A percentile compares a stretch with the other conserved stretches of the same genome.
Conservation (phyloP, 2,797 vertebrate species). For the Takifugu rubripes region DNA sequence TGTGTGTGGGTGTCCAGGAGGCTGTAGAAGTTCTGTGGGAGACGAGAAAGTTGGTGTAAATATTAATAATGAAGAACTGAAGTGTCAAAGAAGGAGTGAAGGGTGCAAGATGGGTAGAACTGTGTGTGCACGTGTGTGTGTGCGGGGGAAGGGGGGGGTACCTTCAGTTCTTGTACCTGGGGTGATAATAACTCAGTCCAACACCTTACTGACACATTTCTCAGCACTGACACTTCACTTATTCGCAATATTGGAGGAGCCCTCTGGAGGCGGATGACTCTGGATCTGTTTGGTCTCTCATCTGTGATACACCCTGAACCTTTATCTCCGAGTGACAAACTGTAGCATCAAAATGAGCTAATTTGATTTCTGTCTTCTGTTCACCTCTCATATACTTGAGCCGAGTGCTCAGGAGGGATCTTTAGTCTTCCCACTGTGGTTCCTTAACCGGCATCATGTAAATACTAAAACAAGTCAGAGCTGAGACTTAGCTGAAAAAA, state of each 20-base stretch:
- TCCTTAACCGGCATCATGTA: neutral
- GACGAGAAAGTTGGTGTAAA: slow-evolving; percentile 44
- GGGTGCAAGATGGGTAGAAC: slow-evolving; percentile 13
- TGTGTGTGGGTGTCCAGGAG: slow-evolving; percentile 1
- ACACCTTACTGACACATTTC: slow-evolving; percentile 38
- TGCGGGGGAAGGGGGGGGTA: neutral
- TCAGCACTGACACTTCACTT: slow-evolving; percentile 28
- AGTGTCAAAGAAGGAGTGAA: slow-evolving; percentile 39
- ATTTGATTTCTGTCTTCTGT: slow-evolving; percentile 17
- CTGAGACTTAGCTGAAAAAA: no score
- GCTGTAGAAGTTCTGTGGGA: slow-evolving; percentile 38
- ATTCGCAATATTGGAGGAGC: slow-evolving; percentile 24
- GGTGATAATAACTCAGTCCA: slow-evolving; percentile 52
- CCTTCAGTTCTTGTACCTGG: slow-evolving; percentile 33
- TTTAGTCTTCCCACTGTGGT: slow-evolving; percentile 13
- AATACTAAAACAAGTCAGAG: no score
- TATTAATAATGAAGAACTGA: slow-evolving; percentile 68
- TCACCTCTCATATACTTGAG: neutral
- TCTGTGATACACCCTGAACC: slow-evolving; percentile 13
- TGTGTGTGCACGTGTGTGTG: slow-evolving; percentile 2
- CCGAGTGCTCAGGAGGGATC: slow-evolving; percentile 1
- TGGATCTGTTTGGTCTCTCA: slow-evolving; percentile 29
- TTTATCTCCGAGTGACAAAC: slow-evolving; percentile 32
- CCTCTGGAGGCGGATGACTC: slow-evolving; percentile 19
- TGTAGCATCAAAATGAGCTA: slow-evolving; percentile 11